Conservation (phyloP, 2,888 invertebrate genomes). For the Keiferia lycopersicella region DNA sequence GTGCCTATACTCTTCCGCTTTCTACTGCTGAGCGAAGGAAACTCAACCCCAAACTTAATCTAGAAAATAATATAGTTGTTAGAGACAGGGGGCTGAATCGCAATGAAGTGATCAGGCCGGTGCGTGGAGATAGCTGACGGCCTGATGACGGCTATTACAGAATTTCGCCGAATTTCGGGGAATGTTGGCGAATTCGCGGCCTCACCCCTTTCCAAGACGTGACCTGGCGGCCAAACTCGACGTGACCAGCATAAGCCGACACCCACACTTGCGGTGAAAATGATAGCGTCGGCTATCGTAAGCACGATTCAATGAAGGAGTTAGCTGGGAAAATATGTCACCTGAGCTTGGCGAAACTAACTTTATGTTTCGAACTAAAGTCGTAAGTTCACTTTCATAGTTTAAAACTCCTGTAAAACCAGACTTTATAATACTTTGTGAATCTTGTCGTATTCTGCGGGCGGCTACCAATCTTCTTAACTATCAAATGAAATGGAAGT, state of each 20-base stretch:
- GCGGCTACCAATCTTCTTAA: conserved; percentile 15
- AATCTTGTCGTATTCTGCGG: conserved; percentile 10
- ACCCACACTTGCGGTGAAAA: conserved; percentile 41
- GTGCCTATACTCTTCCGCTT: too few relatives aligned
- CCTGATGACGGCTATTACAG: conserved; percentile 64
- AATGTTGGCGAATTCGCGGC: conserved; percentile 56
- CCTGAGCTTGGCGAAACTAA: conserved; percentile 13
- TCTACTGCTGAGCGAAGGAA: background rate
- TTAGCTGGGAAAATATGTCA: conserved; percentile 21
- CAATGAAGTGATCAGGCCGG: conserved; percentile 57
- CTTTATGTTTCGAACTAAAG: conserved; percentile 21
- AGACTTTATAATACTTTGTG: conserved; percentile 20
- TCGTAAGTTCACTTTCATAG: conserved; percentile 23
- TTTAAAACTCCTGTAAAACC: background rate
- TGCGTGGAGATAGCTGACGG: conserved; percentile 43
- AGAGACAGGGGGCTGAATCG: conserved; percentile 38
- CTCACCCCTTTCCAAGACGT: conserved; percentile 68
- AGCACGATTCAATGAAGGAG: conserved; percentile 29
- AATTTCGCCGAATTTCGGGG: conserved; percentile 64
- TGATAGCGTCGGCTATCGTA: conserved; percentile 33
- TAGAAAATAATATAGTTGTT: conserved; percentile 35
- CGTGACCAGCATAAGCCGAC: conserved; percentile 53
- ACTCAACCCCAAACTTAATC: conserved; percentile 27
- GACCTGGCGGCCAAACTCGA: conserved; percentile 51
- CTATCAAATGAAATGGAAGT: conserved; percentile 10